phyloP scores from a whole-genome alignment of 2,113 vertebrate species.

The Nycticebus coucang region DNA sequence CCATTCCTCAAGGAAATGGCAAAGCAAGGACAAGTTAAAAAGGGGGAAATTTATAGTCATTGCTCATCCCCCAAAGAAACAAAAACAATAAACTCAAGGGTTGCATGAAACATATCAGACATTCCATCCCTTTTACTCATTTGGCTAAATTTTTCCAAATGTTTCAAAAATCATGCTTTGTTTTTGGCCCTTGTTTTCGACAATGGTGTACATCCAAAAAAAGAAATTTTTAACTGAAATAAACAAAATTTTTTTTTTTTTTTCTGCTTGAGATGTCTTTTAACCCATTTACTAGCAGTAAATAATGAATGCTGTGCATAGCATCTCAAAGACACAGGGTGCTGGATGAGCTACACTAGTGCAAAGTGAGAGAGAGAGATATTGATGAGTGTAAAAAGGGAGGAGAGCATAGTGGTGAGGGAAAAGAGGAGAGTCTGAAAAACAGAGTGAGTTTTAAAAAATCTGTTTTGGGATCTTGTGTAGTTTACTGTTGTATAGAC shows the following conservation, averaged over 20 bases:
- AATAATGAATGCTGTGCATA: not conserved
- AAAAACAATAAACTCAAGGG: conserved; percentile 83
- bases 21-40: conserved; percentile 80
- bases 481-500: conserved; percentile 77
- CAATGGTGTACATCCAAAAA: conserved; percentile 64
- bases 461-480: conserved; percentile 66
- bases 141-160: conserved; percentile 79
- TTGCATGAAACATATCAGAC: conserved; percentile 80
- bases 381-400: not conserved
- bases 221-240: conserved; percentile 67
- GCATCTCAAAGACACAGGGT: not conserved
- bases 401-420: not conserved
- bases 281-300: conserved; percentile 50
- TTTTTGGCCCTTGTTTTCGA: conserved; percentile 51
- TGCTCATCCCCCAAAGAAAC: conserved; percentile 53
- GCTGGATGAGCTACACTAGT: conserved; percentile 46
- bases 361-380: not conserved
- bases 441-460: not conserved
- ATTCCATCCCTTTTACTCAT: conserved; percentile 84
- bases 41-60: conserved; percentile 30
- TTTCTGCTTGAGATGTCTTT: conserved; percentile 19
- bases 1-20: conserved; percentile 83
- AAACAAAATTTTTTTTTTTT: conserved; percentile 68
- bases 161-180: conserved; percentile 38
- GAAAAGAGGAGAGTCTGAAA: not conserved